Conservation (phyloP, 1,140 invertebrate species). For the honey bee (Apis mellifera) region DNA sequence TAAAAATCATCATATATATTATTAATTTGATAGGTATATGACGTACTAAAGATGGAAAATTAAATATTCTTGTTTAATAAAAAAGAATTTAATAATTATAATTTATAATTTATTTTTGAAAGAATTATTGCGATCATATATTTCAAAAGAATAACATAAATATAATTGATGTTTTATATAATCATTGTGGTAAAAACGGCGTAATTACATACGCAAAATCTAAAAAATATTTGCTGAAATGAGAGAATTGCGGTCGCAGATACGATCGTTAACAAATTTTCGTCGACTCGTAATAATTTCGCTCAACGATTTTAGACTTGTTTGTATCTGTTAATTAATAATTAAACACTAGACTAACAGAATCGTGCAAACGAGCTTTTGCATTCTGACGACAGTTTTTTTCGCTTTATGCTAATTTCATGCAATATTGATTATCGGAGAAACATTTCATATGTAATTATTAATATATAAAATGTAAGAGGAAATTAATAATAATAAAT, state of each 20-base stretch:
- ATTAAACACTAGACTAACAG: slow-evolving; percentile 12
- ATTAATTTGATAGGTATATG: no score
- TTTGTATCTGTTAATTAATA: slow-evolving; percentile 31
- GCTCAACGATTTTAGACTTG: slow-evolving; percentile 15
- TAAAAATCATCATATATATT: no score
- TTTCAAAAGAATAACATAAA: slow-evolving; percentile 5
- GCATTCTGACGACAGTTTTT: background rate
- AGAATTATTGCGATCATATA: slow-evolving; percentile 10
- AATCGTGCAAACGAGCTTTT: background rate
- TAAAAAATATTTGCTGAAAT: slow-evolving; percentile 3
- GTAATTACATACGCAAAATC: background rate
- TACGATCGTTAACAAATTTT: slow-evolving; percentile 21
- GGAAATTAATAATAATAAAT: no score
- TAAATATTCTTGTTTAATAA: no score
- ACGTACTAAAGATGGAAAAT: no score
- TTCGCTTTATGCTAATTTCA: background rate
- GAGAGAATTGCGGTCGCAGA: background rate
- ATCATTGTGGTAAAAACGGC: slow-evolving; percentile 11
- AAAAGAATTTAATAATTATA: background rate
- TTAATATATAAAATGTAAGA: background rate
- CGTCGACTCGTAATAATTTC: slow-evolving; percentile 12
- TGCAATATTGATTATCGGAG: background rate
- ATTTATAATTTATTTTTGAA: background rate
- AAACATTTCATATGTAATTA: background rate
- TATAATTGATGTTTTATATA: slow-evolving; percentile 22